Evolutionary conservation across 2,888 invertebrate species (phyloP), one percentile per base, ranked within the genome.

Genomic region (Parnassius orleans): DNA sequence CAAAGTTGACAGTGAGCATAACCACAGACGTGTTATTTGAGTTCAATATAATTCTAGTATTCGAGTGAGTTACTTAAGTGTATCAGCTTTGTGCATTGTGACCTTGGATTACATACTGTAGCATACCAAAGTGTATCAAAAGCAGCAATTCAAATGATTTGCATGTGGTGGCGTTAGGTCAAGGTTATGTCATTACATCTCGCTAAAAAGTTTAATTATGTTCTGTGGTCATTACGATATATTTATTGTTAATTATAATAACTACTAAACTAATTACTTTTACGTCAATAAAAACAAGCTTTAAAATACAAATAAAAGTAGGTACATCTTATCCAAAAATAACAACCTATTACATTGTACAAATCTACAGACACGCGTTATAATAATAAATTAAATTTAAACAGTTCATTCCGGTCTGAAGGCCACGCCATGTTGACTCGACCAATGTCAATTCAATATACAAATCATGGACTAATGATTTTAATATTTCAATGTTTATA

Each of bases 361-460:
- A 47, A 43, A 33, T 63, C 58, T 47, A 61, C 54, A 43, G 57
- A 65, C 66, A 62, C 61, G 63, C 66, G 66, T 68, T 63, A 61
- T 61, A 64, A 59, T 66, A 65, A 63, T 67, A 54, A 67, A 67
- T 68, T 67, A 54, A 67, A 67, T 68, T 68, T 69, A 70, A 68
- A 70, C 52, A 60, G 60, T 53, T 63, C 67, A 69, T 68, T 69
- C 66, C 69, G 68, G 66, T 69, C 60, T 68, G 69, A 73, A 73
- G 74, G 75, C 71, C 73, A 67, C 66, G 63, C 57, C 66, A 66
- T 68, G 67, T 71, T 68, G 70, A 66, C 66, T 69, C 68, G 60
- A 66, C 67, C 68, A 71, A 72, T 71, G 71, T 70, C 70, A 72
- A 71, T 62, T 69, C 61, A 57, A 64, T 66, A 57, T 56, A 62